Evolutionary conservation across 2,113 vertebrate species (phyloP).

Genomic region (Penelope pileata): DNA sequence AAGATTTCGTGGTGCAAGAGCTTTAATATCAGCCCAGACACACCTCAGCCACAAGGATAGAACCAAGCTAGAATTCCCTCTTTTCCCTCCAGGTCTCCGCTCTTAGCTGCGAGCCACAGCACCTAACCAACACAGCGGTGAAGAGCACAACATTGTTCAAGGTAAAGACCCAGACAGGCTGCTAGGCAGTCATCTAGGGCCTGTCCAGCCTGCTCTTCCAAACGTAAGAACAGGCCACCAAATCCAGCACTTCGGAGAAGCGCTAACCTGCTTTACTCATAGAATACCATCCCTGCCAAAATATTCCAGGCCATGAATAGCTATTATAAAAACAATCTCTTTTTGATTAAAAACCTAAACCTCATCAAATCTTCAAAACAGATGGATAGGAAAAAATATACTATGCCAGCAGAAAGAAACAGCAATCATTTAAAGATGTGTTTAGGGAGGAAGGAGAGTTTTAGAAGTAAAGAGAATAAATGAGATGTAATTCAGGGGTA

Average conservation of each 20-base stretch:
- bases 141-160: not conserved
- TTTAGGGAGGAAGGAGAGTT: not conserved
- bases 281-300: conserved; percentile 9
- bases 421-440: conserved; percentile 36
- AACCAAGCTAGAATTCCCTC: not conserved
- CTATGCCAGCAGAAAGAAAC: conserved; percentile 56
- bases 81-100: not conserved
- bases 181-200: not conserved
- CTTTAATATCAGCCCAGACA: not conserved
- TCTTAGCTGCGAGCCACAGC: not conserved
- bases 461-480: conserved; percentile 23
- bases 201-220: not conserved
- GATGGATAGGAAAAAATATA: conserved; percentile 64
- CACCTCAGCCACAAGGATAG: not conserved
- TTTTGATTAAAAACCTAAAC: conserved; percentile 56
- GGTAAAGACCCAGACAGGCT: not conserved
- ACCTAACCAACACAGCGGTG: not conserved
- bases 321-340: conserved; percentile 48
- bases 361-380: conserved; percentile 66
- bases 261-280: not conserved
- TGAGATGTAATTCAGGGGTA: conserved; percentile 47
- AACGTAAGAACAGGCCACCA: not conserved
- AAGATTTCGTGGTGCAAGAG: not conserved
- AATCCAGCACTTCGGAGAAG: not conserved
- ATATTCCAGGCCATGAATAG: conserved; percentile 33